Evolutionary conservation across 2,888 invertebrate species (phyloP), one percentile per base, ranked within the genome.

Genomic region (Orgyia antiqua): DNA sequence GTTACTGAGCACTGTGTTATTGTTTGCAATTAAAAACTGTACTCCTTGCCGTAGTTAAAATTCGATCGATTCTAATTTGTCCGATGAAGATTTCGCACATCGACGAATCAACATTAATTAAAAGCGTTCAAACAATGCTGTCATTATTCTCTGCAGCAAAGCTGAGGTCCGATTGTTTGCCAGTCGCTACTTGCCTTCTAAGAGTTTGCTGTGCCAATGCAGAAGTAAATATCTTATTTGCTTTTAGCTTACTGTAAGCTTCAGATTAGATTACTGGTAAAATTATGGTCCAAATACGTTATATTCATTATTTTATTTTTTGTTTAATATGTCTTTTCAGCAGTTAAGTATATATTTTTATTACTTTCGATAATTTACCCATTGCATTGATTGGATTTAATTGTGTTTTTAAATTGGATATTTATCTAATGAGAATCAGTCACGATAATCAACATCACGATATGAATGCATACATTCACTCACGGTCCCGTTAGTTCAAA

Each of bases 61-160:
- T 45, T 49, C 41, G 45, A 39, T 51, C 45, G 39, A 45, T 44
- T 45, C 44, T 56, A 62, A 65, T 63, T 54, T 48, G 37, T 33
- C 37, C 41, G 48, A 60, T 53, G 49, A 53, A 58, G 59, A 67
- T 65, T 66, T 69, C 59, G 58, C 55, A 54, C 67, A 58, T 66
- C 62, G 33, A 37, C 37, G 48, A 58, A 71, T 75, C 71, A 62
- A 75, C 76, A 73, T 71, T 76, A 75, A 77, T 79, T 77, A 77
- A 74, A 73, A 64, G 58, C 56, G 50, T 39, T 54, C 66, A 71
- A 76, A 76, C 73, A 78, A 71, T 71, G 63, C 58, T 49, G 52
- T 53, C 52, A 67, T 69, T 69, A 70, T 68, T 59, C 60, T 58
- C 61, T 45, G 36, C 46, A 47, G 40, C 58, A 58, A 56, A 60